Evolutionary conservation across 2,888 invertebrate genomes (phyloP), one percentile per base, ranked within the genome.

Genomic region (Sclerodermus sp.): DNA sequence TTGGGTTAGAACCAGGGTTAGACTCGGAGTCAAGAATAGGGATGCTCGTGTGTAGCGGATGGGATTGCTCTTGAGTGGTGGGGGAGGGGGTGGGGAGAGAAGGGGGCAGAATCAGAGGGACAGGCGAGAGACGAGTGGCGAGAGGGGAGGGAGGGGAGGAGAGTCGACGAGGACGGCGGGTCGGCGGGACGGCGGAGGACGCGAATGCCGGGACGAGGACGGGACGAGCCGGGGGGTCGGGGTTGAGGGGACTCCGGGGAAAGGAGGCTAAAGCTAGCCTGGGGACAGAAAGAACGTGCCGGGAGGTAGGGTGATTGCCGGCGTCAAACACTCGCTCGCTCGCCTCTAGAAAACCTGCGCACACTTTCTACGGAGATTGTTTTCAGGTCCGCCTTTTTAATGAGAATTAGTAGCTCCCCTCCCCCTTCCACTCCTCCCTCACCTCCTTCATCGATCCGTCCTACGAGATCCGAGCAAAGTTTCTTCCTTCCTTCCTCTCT

Each of bases 1-100:
- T 66, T 64, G 56, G 56, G 57, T 61, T 64, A 64, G 54, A 64
- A 47, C 47, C 58, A 59, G 66, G 60, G 66, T 66, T 64, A 65
- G 60, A 65, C 18, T 3, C 37, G 17, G 42, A 55, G 59, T 59
- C 56, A 55, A 53, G 53, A 64, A 65, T 61, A 64, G 58, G 58
- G 52, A 59, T 63, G 58, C 52, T 52, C 38, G 38, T 38, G 38
- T 37, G 14, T 13, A 10, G 37, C 10, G 37, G 5, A 37, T 37
- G 5, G 8, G n/a, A 6, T 10, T 13, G 12, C 37, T 37, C 37
- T 37, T 37, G n/a, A n/a, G n/a, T n/a, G n/a, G n/a, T n/a, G n/a
- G n/a, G n/a, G n/a, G n/a, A n/a, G n/a, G 17, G 16, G 41, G 10
- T 16, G 18, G 34, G 42, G 36, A 43, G 46, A 41, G 23, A 45